These are phyloP conservation scores for Halcyon smyrnensis DNA, from an alignment of 2,797 vertebrate species.

Conservation along the genomic window DNA sequence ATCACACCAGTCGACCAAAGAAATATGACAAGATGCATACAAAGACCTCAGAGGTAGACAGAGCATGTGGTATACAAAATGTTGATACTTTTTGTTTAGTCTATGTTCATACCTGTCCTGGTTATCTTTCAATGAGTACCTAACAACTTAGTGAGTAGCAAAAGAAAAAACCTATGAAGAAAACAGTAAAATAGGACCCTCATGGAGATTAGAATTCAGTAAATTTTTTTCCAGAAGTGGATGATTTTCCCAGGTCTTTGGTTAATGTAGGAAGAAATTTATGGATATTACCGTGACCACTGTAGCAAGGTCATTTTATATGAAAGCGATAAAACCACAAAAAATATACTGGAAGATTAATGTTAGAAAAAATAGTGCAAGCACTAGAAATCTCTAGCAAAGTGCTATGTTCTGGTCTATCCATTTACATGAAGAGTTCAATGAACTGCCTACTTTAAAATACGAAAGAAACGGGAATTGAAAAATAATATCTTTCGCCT, in stretches of 20 bases:
- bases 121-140: not conserved
- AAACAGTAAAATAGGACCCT: not conserved
- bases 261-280: not conserved
- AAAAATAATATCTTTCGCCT: not conserved
- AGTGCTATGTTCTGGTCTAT: not conserved
- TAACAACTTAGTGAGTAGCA: not conserved
- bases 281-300: not conserved
- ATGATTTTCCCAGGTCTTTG: not conserved
- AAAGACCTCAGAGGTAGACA: not conserved
- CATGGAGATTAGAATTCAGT: not conserved
- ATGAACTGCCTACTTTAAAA: not conserved
- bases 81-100: not conserved
- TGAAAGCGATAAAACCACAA: not conserved
- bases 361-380: not conserved
- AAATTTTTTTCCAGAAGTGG: not conserved
- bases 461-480: not conserved
- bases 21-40: not conserved
- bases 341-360: not conserved
- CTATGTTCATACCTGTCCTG: not conserved
- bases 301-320: not conserved
- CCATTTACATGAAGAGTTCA: not conserved
- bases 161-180: not conserved
- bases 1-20: not conserved
- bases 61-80: not conserved
- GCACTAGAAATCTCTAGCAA: not conserved